phyloP scores from a whole-genome alignment of 2,888 invertebrate genomes.

The Nebria brevicollis region DNA sequence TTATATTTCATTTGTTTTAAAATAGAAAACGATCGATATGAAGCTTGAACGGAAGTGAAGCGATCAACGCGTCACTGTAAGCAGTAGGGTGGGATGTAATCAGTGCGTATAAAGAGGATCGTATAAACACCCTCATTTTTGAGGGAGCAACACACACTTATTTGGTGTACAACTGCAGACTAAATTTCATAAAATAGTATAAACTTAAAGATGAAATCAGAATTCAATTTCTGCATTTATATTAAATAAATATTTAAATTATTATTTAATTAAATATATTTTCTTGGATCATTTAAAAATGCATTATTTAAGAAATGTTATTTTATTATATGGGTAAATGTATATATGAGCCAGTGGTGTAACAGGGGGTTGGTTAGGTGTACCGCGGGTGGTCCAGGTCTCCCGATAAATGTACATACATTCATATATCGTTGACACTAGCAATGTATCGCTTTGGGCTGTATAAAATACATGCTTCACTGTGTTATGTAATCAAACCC shows the following conservation, averaged over 20 bases:
- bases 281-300: too few relatives aligned
- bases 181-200: too few relatives aligned
- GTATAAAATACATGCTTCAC: background rate
- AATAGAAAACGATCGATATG: conserved; percentile 38
- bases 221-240: too few relatives aligned
- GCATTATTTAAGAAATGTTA: too few relatives aligned
- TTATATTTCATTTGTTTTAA: conserved; percentile 13
- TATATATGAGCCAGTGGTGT: background rate
- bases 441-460: background rate
- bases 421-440: background rate
- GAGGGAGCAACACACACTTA: background rate
- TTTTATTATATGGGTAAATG: too few relatives aligned
- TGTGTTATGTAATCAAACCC: background rate
- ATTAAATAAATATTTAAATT: too few relatives aligned
- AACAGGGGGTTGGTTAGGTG: background rate
- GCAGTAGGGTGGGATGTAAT: conserved; percentile 6
- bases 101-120: conserved; percentile 29
- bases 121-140: conserved; percentile 15
- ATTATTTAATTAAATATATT: too few relatives aligned
- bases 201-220: too few relatives aligned
- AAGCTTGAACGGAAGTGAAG: background rate
- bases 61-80: background rate
- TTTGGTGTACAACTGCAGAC: too few relatives aligned
- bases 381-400: background rate
- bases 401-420: background rate